These are phyloP conservation scores for Notodonta dromedarius DNA, from an alignment of 2,888 invertebrate genomes.

Conservation along the genomic window DNA sequence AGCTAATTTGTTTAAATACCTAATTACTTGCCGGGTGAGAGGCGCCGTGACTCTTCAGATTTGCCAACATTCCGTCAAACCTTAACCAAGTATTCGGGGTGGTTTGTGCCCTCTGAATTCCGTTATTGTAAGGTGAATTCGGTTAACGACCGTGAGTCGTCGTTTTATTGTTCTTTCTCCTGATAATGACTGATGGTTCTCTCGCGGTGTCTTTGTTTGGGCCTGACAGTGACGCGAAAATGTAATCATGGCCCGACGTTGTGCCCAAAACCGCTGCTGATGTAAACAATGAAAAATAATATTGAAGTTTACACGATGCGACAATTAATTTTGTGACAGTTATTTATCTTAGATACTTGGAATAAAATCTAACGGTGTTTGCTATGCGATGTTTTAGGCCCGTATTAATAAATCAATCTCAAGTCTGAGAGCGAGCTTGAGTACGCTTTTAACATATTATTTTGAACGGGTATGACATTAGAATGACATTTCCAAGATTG, in stretches of 20 bases:
- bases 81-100: slow-evolving; percentile 56
- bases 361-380: background rate
- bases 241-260: slow-evolving; percentile 67
- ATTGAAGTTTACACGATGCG: slow-evolving; percentile 52
- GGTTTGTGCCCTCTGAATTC: slow-evolving; percentile 45
- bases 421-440: too few relatives aligned
- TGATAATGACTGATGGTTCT: slow-evolving; percentile 82
- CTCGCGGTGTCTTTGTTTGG: slow-evolving; percentile 75
- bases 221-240: slow-evolving; percentile 76
- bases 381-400: too few relatives aligned
- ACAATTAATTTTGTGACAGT: slow-evolving; percentile 49
- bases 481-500: too few relatives aligned
- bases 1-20: slow-evolving; percentile 48
- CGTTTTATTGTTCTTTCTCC: slow-evolving; percentile 75
- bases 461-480: too few relatives aligned
- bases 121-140: slow-evolving; percentile 66
- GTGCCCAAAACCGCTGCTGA: slow-evolving; percentile 38
- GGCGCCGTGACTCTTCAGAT: slow-evolving; percentile 58
- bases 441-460: too few relatives aligned
- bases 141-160: slow-evolving; percentile 77
- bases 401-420: too few relatives aligned
- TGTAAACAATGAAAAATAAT: slow-evolving; percentile 63
- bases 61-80: slow-evolving; percentile 57
- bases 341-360: slow-evolving; percentile 15
- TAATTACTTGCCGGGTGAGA: slow-evolving; percentile 51